Base-by-base conservation (phyloP, 2,888 invertebrate species). In the Tryphoninae sp. region DNA sequence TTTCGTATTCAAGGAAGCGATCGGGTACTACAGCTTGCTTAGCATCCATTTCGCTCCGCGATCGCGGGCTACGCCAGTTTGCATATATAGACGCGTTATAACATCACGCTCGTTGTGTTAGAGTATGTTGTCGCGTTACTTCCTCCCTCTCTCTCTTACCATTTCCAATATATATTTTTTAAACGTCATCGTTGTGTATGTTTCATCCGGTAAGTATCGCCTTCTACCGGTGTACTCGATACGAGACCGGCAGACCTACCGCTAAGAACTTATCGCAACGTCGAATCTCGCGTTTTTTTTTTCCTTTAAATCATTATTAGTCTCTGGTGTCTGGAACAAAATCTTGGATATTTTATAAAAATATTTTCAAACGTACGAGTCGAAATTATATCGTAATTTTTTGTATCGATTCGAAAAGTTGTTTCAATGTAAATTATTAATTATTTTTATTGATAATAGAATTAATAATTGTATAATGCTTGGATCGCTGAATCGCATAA, bases 1-100 rank as follows among this genome's bases (percentile, higher is more conserved):
- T 80, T 91, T 90, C 87, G 91, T 90, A 92, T 92, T 90, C 92
- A 91, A 87, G 92, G 91, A 92, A 91, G 89, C 88, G 88, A 88
- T 87, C 88, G 88, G 87, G 87, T 91, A 89, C 86, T 90, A 91
- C 91, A 91, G 90, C 91, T 91, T 91, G 91, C 91, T 91, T 89
- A 90, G 89, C 90, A 89, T 90, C 90, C 87, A 90, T 88, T 77
- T 90, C 89, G 88, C 85, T 89, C 89, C 89, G 71, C 49, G 80
- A 80, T 75, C 79, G 55, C 55, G 55, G 62, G 62, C 45, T 62
- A 72, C 51, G 62, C 69, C 53, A 68, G 61, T 76, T 49, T 42
- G 2, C 13, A 58, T 58, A 45, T 45, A 58, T 59, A 59, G 65
- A 26, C 45, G 23, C 62, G 80, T 65, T 77, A 74, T 69, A 69